A percentile compares a stretch with the other conserved stretches of the same genome.
Conservation (phyloP, 35 echinoderm and acorn worm species). For the Patiria miniata region DNA sequence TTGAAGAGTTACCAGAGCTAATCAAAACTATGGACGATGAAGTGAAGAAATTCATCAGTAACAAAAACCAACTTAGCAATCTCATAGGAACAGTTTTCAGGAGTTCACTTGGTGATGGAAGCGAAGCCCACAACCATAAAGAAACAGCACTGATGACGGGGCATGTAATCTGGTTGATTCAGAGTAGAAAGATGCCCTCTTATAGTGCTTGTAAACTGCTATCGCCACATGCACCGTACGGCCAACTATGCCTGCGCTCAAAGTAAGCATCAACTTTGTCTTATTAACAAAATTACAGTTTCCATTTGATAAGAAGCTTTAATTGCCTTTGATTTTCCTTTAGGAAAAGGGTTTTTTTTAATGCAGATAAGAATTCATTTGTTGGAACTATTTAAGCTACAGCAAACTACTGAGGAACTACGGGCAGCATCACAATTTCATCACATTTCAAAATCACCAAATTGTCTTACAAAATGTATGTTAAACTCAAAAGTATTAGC, state of each 20-base stretch:
- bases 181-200: not conserved
- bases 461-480: too few species aligned
- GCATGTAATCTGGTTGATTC: not conserved
- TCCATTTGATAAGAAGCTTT: too few species aligned
- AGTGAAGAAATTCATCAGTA: not conserved
- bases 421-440: too few species aligned
- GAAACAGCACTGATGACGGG: not conserved
- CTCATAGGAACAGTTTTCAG: not conserved
- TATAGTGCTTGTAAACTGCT: not conserved
- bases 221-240: not conserved
- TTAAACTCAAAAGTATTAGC: too few species aligned
- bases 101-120: not conserved
- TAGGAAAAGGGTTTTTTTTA: too few species aligned
- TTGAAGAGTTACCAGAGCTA: not conserved
- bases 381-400: too few species aligned
- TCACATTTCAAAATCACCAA: too few species aligned
- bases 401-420: too few species aligned
- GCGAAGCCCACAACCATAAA: not conserved
- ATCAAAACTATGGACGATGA: not conserved
- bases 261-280: not conserved
- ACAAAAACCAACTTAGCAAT: not conserved
- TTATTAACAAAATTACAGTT: too few species aligned
- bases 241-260: not conserved
- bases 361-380: too few species aligned
- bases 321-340: too few species aligned